Evolutionary conservation across 2,113 vertebrate species (phyloP).

Genomic region (Eudyptes chrysolophus): DNA sequence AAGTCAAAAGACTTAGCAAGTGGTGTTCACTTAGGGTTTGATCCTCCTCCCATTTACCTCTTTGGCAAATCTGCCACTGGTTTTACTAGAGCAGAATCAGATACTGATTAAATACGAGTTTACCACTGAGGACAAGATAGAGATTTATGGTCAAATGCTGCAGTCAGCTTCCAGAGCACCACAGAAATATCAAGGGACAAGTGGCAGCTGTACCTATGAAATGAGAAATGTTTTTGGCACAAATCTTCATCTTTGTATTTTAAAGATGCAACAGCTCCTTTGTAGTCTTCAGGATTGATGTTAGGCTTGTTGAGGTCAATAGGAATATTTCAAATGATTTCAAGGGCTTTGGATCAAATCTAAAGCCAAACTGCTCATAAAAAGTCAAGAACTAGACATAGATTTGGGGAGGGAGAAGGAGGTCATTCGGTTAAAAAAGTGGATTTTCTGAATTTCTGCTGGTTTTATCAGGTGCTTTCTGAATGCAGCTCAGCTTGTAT

Average conservation of each 20-base stretch:
- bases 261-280: not conserved
- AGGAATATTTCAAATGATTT: not conserved
- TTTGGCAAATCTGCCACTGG: not conserved
- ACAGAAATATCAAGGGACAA: not conserved
- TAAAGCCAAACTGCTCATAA: conserved; percentile 42
- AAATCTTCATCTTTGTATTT: not conserved
- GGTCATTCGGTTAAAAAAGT: not conserved
- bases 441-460: conserved; percentile 25
- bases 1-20: not conserved
- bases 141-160: not conserved
- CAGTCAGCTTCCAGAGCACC: not conserved
- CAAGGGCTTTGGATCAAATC: not conserved
- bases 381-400: not conserved
- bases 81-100: not conserved
- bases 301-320: not conserved
- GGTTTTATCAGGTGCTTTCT: conserved; percentile 57
- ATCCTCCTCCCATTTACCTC: not conserved
- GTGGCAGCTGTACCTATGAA: not conserved
- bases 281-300: conserved; percentile 15
- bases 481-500: conserved; percentile 29
- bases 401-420: conserved; percentile 5
- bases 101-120: not conserved
- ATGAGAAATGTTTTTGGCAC: not conserved
- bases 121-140: not conserved
- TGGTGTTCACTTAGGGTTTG: not conserved